These are phyloP conservation scores for Siderastrea radians DNA, from an alignment of 92 coral and sea anemone species.

Conservation along the genomic window DNA sequence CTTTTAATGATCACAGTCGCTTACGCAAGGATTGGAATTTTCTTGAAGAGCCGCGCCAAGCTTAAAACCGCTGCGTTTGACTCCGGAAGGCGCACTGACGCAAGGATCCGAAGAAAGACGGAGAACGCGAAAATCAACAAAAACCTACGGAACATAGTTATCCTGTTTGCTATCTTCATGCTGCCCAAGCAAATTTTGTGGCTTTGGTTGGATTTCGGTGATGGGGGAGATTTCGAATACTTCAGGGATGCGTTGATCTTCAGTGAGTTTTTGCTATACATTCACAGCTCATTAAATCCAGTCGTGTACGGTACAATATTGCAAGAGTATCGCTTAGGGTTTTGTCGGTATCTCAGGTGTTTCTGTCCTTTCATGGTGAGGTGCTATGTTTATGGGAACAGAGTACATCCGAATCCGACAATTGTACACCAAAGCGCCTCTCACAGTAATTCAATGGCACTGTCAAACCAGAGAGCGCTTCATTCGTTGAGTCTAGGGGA, in stretches of 20 bases:
- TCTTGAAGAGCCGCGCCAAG: conserved; percentile 50
- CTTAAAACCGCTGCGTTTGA: conserved; percentile 33
- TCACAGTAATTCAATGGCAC: not conserved
- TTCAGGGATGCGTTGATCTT: conserved; percentile 66
- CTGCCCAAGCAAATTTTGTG: conserved; percentile 84
- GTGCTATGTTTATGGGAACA: not conserved
- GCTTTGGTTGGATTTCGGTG: conserved; percentile 89
- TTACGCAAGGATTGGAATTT: conserved; percentile 70
- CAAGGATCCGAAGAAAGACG: conserved; percentile 33
- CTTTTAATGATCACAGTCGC: conserved; percentile 77
- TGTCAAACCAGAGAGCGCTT: not conserved
- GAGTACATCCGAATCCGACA: conserved; percentile 4
- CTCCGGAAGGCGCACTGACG: not conserved
- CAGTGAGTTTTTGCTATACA: conserved; percentile 77
- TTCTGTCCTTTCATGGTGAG: conserved; percentile 33
- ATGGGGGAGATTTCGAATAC: conserved; percentile 53
- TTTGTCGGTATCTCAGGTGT: conserved; percentile 50
- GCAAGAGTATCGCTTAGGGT: conserved; percentile 77
- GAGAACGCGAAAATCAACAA: conserved; percentile 78
- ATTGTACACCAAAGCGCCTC: not conserved
- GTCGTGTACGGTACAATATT: conserved; percentile 83
- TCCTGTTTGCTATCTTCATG: conserved; percentile 78
- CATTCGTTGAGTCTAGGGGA: not conserved
- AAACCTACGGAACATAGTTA: conserved; percentile 73
- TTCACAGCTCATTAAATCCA: conserved; percentile 87